A percentile compares a stretch with the other conserved stretches of the same genome.
Evolutionary conservation across 2,113 vertebrate genomes (phyloP).

Genomic region (Chascanopsetta lugubris): DNA sequence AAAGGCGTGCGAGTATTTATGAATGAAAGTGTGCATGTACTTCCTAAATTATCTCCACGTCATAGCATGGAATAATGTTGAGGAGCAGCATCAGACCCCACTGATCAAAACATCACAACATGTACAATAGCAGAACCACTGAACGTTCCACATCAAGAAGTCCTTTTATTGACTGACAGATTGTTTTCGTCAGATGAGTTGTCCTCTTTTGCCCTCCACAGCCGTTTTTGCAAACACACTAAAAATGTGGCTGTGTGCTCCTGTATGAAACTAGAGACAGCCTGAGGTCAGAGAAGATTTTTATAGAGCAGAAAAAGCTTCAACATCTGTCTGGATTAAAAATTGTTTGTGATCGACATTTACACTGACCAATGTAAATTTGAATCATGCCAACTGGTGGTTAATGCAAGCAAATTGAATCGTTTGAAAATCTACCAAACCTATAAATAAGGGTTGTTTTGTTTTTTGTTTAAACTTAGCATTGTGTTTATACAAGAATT

Average conservation of each 20-base stretch:
- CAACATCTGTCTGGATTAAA: neutral
- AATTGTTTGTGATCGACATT: neutral
- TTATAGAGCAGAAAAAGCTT: neutral
- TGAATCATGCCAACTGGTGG: too few species aligned
- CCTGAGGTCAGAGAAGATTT: neutral
- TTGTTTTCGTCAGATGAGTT: too few species aligned
- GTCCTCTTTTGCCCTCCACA: too few species aligned
- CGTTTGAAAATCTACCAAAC: too few species aligned
- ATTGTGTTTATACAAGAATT: too few species aligned
- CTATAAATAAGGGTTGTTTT: too few species aligned
- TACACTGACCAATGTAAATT: neutral
- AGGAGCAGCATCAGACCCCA: too few species aligned
- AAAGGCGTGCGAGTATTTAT: neutral
- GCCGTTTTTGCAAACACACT: neutral
- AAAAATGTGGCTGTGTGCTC: neutral
- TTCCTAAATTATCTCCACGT: constrained; percentile 23
- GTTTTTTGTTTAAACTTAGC: too few species aligned
- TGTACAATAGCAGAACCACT: too few species aligned
- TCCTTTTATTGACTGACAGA: neutral
- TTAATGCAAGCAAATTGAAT: too few species aligned
- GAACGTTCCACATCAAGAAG: too few species aligned
- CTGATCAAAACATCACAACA: too few species aligned
- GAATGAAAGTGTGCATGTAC: constrained; percentile 1
- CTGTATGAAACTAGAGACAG: neutral
- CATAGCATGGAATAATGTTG: constrained; percentile 14